Conservation (phyloP, 2,797 vertebrate species). For the Vespertilio murinus region DNA sequence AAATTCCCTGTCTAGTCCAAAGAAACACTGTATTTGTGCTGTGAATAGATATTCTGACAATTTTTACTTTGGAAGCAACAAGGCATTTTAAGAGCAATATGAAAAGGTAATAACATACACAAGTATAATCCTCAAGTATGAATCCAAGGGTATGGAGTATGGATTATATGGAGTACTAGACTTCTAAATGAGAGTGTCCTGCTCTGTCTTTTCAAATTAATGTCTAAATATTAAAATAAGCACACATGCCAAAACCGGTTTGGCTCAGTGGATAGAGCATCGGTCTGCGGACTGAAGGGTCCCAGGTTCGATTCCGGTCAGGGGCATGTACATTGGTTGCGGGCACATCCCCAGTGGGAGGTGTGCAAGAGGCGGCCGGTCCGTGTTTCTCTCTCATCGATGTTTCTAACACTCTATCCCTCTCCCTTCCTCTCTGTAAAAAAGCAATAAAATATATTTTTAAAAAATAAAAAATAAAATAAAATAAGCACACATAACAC, state of each 20-base stretch:
- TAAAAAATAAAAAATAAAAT: no score
- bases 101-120: constrained; percentile 11
- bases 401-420: no score
- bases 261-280: no score
- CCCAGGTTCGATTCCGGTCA: no score
- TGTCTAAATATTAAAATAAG: background rate
- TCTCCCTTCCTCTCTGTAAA: no score
- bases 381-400: no score
- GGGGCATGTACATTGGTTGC: no score
- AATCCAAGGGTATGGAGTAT: background rate
- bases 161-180: background rate
- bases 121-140: background rate
- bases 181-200: background rate
- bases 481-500: background rate
- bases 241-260: no score
- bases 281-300: no score
- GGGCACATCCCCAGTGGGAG: no score
- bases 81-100: background rate
- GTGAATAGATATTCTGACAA: background rate
- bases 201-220: background rate
- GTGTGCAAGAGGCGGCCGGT: no score
- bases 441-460: no score
- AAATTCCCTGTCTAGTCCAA: background rate
- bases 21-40: background rate
- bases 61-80: background rate